Evolutionary conservation across 2,888 invertebrate species (phyloP), one percentile per base, ranked within the genome.

Genomic region (Meandrusa payeni): DNA sequence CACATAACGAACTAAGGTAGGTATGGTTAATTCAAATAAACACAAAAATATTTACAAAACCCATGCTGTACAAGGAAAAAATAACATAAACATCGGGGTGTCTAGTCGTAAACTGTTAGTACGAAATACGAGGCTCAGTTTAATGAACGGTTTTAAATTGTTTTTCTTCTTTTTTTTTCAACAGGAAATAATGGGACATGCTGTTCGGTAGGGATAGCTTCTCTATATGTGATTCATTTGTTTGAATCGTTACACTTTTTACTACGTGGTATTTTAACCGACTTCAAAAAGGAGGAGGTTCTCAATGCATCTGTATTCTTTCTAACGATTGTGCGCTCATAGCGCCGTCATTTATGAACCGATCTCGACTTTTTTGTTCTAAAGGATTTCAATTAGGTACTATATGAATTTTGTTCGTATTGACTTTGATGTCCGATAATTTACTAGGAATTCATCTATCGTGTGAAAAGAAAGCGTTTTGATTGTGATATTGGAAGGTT

Each of bases 11-110:
- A 70, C 69, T 72, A 79, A 82, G 81, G 80, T 83, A 78, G 76
- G 66, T 70, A 68, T 69, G 76, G 79, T 83, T 80, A 80, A 80
- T 79, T 81, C 76, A 82, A 85, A 82, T 85, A 86, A 86, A 86
- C 83, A 85, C 82, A 85, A 83, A 72, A 79, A 79, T 79, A 80
- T 81, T 78, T 81, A 80, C 72, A 80, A 86, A 87, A 85, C 83
- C 79, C 87, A 86, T 86, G 87, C 87, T 79, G 77, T 76, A 79
- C 72, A 74, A 76, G 77, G 75, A 79, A 75, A 75, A 43, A 78
- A 75, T 76, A 82, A 85, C 75, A 77, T 83, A 86, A 86, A 87
- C 77, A 83, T 83, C 80, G 71, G 79, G 78, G 71, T 69, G 65
- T 68, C 69, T 72, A 69, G 62, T 75, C 72, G 70, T 83, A 83